A percentile compares a stretch with the other conserved stretches of the same genome.
phyloP scores from a whole-genome alignment of 2,888 invertebrate species.

The Chrysolina americana region DNA sequence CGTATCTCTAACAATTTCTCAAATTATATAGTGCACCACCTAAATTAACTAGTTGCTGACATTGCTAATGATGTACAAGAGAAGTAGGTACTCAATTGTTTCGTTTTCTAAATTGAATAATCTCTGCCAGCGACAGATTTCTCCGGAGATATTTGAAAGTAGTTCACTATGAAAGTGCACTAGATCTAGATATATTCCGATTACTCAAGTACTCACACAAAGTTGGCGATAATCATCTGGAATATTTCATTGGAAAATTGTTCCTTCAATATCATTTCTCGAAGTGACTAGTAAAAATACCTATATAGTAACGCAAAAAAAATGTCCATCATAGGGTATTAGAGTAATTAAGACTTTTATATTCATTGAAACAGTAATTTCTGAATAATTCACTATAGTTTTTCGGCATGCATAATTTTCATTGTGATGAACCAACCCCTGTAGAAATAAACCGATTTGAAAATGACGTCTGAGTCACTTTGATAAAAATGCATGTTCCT shows the following conservation, averaged over 20 bases:
- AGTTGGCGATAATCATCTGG: neutral
- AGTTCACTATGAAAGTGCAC: constrained; percentile 30
- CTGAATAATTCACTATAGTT: too few relatives aligned
- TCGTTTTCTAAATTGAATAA: constrained; percentile 28
- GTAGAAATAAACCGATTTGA: too few relatives aligned
- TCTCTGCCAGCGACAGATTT: constrained; percentile 23
- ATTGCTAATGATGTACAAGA: constrained; percentile 16
- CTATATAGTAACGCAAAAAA: too few relatives aligned
- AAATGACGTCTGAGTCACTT: too few relatives aligned
- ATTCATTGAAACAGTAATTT: too few relatives aligned
- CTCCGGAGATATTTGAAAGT: constrained; percentile 32
- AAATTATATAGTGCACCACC: constrained; percentile 11
- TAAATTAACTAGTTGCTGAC: neutral
- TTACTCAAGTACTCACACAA: neutral
- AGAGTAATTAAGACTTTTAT: too few relatives aligned
- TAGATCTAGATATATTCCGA: constrained; percentile 28
- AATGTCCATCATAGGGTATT: too few relatives aligned
- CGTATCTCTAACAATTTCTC: neutral
- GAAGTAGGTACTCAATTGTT: constrained; percentile 16
- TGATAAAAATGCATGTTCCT: too few relatives aligned
- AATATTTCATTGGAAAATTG: neutral
- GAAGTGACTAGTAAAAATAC: too few relatives aligned
- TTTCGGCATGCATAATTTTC: too few relatives aligned
- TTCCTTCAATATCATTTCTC: neutral
- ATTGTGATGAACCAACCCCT: too few relatives aligned